Evolutionary conservation across 2,797 vertebrate genomes (phyloP).

Genomic region (Catharus ustulatus): DNA sequence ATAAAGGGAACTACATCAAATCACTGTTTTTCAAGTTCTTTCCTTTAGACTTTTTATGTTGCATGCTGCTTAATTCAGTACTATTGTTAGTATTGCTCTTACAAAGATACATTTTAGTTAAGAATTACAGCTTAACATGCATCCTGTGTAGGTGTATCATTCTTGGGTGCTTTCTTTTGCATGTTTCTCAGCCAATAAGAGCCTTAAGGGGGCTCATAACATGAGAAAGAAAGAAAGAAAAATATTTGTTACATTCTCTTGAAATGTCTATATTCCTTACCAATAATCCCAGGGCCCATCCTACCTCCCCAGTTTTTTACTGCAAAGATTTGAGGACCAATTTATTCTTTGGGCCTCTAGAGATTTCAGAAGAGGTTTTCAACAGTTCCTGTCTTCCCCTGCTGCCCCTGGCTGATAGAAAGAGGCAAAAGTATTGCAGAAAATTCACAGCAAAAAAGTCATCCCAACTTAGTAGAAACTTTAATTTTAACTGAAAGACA

Average conservation of each 20-base stretch:
- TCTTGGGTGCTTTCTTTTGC: not conserved
- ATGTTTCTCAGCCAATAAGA: not conserved
- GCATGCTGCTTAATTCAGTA: not conserved
- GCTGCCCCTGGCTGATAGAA: not conserved
- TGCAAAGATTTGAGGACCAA: not conserved
- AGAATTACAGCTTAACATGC: not conserved
- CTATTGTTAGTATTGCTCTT: not conserved
- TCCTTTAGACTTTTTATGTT: not conserved
- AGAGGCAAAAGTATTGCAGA: not conserved
- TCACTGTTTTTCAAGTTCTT: not conserved
- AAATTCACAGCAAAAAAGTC: not conserved
- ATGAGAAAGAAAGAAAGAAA: not conserved
- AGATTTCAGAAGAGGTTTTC: not conserved
- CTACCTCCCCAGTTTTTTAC: not conserved
- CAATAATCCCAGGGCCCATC: not conserved
- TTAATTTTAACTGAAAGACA: not conserved
- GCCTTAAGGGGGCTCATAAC: not conserved
- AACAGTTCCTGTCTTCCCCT: not conserved
- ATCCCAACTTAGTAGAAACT: not conserved
- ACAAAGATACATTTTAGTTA: not conserved
- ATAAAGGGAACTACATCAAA: not conserved
- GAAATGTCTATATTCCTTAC: not conserved
- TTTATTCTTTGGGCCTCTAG: not conserved
- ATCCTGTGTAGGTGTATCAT: not conserved
- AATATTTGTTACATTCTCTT: not conserved